Base-by-base conservation (phyloP, 1,140 invertebrate genomes). In the Gryon sp. region DNA sequence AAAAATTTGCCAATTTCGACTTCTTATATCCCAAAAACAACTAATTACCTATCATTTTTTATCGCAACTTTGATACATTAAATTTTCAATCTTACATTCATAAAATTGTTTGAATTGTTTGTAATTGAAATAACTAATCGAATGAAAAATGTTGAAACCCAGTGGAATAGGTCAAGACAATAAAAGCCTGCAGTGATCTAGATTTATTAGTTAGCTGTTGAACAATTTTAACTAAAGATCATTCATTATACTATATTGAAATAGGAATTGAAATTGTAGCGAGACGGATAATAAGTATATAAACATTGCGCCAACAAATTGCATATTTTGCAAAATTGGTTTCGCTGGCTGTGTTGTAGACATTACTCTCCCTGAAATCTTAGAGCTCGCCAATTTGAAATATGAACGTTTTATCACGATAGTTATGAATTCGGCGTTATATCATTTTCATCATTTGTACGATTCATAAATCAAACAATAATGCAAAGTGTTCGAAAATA, bases 401-500 rank as follows among this genome's bases (percentile, higher is more conserved):
- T 73, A 74, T 74, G 62, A 60, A 52, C 38, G 53, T 66, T 74
- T 66, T 62, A 69, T 76, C 57, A 43, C 38, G 36, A 59, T 68
- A 57, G 48, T 68, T 68, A 69, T 68, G 55, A 76, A 69, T 76
- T 76, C 12, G 40, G 57, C 63, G 46, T 69, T 55, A 41, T 63
- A 63, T 63, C 50, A 68, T 68, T 76, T 76, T 69, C 72, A 63
- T 68, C 41, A 63, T 62, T 68, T 69, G 46, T 34, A 57, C 46
- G 55, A 52, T 52, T 40, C 40, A 76, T 76, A 76, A 76, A 76
- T 76, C 72, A 76, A 68, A 57, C 48, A 75, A 70, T 76, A 76
- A 76, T 76, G 63, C 73, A 70, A 76, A 76, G 57, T 69, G 73
- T 72, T 79, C 46, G 46, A 30, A 66, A 76, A 69, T 76, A 76